Evolutionary conservation across 2,113 vertebrate genomes (phyloP), one percentile per base, ranked within the genome.

Genomic region (Pseudopipra pipra): DNA sequence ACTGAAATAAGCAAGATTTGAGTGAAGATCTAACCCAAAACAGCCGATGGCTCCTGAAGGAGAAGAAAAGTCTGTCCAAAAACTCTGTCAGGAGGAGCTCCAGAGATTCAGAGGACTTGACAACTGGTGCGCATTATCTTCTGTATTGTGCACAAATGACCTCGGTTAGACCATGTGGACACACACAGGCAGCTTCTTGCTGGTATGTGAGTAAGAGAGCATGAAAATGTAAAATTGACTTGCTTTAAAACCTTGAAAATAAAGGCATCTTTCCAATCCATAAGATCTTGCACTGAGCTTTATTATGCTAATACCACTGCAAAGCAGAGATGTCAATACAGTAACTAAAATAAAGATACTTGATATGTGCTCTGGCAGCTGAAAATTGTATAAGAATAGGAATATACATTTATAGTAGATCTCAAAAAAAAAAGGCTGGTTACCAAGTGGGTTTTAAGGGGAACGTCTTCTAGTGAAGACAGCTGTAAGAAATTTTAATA

Each of bases 121-220:
- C 39, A 79, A 46, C n/a, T 8, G 3, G 39, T 7, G 3, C 1
- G 1, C 0, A 0, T 28, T 55, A 1, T 46, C n/a, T 54, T 73
- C 46, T 84, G 17, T 46, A 6, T 2, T 18, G 11, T 2, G 6
- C 9, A 6, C 17, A 58, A 41, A 21, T 21, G 41, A 46, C 62
- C 61, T 80, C 51, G 12, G 19, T 75, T 25, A 52, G 52, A 44
- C 8, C 3, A 0, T 19, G 19, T 67, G 52, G 43, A 39, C 33
- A 61, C 2, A 8, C 0, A 3, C 3, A 23, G 25, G 12, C 28
- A 78, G 61, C 43, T 52, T 39, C 30, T 47, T 35, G 22, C 1
- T 2, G 47, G 6, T 17, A 25, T 1, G 3, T n/a, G 28, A 84
- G 18, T 20, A 46, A 77, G 31, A n/a, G 20, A 33, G 11, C 5